These are phyloP conservation scores for Drosophila falleni DNA, from an alignment of 2,888 invertebrate genomes.

Conservation along the genomic window DNA sequence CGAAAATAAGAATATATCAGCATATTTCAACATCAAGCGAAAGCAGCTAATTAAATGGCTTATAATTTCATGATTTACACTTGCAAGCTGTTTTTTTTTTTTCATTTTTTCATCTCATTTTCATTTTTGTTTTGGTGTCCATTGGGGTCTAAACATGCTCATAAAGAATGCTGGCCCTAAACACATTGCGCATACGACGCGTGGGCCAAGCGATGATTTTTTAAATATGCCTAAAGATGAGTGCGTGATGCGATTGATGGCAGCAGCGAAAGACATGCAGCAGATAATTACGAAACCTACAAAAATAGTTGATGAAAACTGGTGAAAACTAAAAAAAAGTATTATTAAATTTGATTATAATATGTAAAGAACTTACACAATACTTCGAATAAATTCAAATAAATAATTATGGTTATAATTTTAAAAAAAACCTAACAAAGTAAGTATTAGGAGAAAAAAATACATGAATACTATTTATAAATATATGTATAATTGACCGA, in stretches of 20 bases:
- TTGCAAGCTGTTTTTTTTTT: constrained; percentile 39
- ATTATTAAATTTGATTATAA: background rate
- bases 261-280: constrained; percentile 11
- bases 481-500: too few relatives aligned
- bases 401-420: too few relatives aligned
- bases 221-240: constrained; percentile 24
- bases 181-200: constrained; percentile 53
- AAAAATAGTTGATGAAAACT: background rate
- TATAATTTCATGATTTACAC: constrained; percentile 79
- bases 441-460: too few relatives aligned
- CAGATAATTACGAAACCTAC: background rate
- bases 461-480: too few relatives aligned
- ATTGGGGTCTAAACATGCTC: constrained; percentile 47
- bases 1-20: constrained; percentile 51
- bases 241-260: constrained; percentile 53
- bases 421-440: too few relatives aligned
- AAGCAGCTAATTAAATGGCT: constrained; percentile 76
- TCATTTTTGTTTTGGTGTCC: constrained; percentile 11
- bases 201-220: constrained; percentile 35
- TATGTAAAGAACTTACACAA: too few relatives aligned
- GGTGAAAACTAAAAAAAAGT: background rate
- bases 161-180: constrained; percentile 49
- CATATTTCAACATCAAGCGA: constrained; percentile 65
- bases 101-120: background rate
- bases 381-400: too few relatives aligned